A percentile compares a stretch with the other conserved stretches of the same genome.
phyloP scores from a whole-genome alignment of 2,797 vertebrate genomes.

The Fratercula arctica region DNA sequence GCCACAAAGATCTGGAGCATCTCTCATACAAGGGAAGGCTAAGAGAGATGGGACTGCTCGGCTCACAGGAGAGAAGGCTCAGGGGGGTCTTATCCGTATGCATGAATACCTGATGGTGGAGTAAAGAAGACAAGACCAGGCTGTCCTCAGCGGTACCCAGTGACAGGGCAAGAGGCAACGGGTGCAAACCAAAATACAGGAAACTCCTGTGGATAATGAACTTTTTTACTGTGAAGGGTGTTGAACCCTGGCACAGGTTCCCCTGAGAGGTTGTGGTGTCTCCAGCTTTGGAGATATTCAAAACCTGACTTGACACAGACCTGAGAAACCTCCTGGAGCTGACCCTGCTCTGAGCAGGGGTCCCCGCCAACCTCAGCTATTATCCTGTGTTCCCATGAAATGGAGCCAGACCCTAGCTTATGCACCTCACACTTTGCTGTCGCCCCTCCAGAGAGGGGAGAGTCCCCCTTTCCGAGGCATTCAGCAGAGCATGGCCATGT shows the following conservation, averaged over 20 bases:
- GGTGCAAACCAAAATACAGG: neutral
- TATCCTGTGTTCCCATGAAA: neutral
- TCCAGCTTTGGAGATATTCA: neutral
- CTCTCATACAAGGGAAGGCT: neutral
- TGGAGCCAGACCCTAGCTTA: neutral
- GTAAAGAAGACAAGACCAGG: neutral
- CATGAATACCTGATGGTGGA: neutral
- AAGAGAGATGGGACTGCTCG: neutral
- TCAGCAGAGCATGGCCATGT: rapidly evolving
- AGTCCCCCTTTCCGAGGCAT: neutral
- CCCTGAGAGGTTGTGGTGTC: neutral
- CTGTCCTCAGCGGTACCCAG: neutral
- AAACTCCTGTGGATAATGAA: neutral
- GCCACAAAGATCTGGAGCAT: neutral
- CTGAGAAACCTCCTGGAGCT: neutral
- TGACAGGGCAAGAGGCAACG: neutral
- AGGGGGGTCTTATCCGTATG: neutral
- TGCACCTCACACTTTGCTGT: neutral
- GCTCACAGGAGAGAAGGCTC: neutral
- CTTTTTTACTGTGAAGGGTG: neutral
- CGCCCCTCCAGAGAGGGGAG: rapidly evolving
- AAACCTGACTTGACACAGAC: neutral
- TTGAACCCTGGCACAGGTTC: neutral
- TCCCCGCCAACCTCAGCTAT: neutral
- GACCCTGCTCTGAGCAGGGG: neutral